These are phyloP conservation scores for Hydrophis major DNA, from an alignment of 2,797 vertebrate genomes.

Conservation along the genomic window DNA sequence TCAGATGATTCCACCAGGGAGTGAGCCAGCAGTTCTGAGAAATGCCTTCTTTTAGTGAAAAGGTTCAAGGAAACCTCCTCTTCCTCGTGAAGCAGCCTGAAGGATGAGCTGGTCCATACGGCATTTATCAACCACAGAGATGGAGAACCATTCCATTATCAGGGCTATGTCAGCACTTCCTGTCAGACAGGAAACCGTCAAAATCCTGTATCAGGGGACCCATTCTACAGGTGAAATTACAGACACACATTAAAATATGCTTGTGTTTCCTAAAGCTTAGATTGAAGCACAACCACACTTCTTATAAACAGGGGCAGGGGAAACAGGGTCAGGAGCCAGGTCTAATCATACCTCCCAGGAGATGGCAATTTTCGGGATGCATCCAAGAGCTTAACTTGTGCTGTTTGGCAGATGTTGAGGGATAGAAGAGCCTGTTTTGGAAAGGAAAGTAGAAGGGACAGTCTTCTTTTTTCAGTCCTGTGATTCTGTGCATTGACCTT, in stretches of 20 bases:
- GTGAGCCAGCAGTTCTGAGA: constrained; percentile 70
- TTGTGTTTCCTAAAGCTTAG: not conserved
- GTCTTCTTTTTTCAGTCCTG: not conserved
- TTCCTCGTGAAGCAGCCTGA: constrained; percentile 61
- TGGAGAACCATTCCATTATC: constrained; percentile 44
- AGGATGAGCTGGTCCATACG: constrained; percentile 48
- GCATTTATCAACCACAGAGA: constrained; percentile 31
- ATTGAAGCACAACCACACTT: not conserved
- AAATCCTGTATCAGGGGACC: not conserved
- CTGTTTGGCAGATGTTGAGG: not conserved
- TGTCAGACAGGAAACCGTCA: constrained; percentile 41
- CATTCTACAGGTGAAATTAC: not conserved
- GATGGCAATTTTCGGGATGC: not conserved
- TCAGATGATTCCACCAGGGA: constrained; percentile 69
- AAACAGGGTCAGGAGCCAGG: not conserved
- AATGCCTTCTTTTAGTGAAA: constrained; percentile 68
- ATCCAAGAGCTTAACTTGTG: not conserved
- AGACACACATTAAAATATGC: not conserved
- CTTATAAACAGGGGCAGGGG: not conserved
- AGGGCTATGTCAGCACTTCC: constrained; percentile 52
- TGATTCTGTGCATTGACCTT: not conserved
- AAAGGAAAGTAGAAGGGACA: not conserved
- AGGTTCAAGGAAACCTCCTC: constrained; percentile 67
- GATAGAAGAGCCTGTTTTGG: not conserved
- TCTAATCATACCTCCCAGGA: too few relatives aligned